phyloP scores from a whole-genome alignment of 2,888 invertebrate species.

The Cephonodes hylas region DNA sequence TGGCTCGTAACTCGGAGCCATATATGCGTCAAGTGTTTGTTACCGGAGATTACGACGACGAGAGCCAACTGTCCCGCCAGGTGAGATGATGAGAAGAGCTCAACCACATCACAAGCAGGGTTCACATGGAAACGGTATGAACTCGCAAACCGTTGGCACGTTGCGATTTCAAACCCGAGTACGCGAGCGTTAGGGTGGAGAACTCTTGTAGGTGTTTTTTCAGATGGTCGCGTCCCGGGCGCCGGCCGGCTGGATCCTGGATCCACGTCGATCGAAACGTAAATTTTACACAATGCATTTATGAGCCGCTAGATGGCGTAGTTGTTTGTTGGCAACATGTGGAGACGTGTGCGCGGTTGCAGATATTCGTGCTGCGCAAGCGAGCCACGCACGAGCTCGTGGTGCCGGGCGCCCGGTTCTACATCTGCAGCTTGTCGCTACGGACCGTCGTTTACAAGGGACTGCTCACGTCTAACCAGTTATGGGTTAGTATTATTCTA shows the following conservation, averaged over 20 bases:
- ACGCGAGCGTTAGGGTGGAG: slow-evolving; percentile 42
- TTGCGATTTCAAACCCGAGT: slow-evolving; percentile 64
- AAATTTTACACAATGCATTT: slow-evolving; percentile 45
- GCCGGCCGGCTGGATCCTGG: slow-evolving; percentile 47
- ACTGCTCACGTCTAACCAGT: slow-evolving; percentile 96
- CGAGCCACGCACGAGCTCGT: slow-evolving; percentile 94
- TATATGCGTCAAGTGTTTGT: slow-evolving; percentile 97
- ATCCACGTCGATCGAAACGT: slow-evolving; percentile 64
- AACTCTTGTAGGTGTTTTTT: slow-evolving; percentile 67
- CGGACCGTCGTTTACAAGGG: slow-evolving; percentile 98
- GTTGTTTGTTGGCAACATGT: slow-evolving; percentile 26
- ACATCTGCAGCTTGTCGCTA: slow-evolving; percentile 96
- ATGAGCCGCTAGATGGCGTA: slow-evolving; percentile 11
- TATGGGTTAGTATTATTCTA: slow-evolving; percentile 83
- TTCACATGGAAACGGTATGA: slow-evolving; percentile 51
- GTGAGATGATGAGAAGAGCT: slow-evolving; percentile 64
- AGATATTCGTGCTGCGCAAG: slow-evolving; percentile 97
- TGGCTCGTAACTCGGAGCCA: slow-evolving; percentile 97
- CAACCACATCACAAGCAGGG: slow-evolving; percentile 15
- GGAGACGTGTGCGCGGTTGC: slow-evolving; percentile 41
- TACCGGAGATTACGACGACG: slow-evolving; percentile 83
- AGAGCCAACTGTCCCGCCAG: slow-evolving; percentile 83
- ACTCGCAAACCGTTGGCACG: slow-evolving; percentile 46
- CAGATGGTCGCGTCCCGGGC: slow-evolving; percentile 58
- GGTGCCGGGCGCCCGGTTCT: slow-evolving; percentile 93